Percentiles rank a stretch among this genome's conserved stretches.
These are phyloP conservation scores for Pollenia labialis DNA, from an alignment of 2,888 invertebrate species.

Conservation along the genomic window DNA sequence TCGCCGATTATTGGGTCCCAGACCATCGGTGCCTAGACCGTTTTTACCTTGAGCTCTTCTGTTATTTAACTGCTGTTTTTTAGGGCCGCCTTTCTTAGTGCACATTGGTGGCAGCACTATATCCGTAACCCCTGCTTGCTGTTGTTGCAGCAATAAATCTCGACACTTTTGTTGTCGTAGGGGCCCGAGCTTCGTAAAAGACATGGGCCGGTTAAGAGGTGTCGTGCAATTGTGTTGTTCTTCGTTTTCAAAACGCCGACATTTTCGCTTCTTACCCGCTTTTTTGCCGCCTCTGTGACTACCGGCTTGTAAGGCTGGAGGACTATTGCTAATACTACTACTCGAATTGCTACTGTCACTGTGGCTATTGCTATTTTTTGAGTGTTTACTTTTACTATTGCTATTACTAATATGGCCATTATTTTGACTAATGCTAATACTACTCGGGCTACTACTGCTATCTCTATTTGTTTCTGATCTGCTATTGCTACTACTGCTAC, in stretches of 20 bases:
- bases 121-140: conserved; percentile 65
- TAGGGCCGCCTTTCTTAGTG: conserved; percentile 72
- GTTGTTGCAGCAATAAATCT: conserved; percentile 71
- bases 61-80: conserved; percentile 73
- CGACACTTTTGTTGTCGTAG: conserved; percentile 72
- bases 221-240: conserved; percentile 81
- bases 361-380: conserved; percentile 64
- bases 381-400: conserved; percentile 75
- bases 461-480: conserved; percentile 76
- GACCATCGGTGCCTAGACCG: conserved; percentile 51
- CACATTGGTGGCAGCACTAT: conserved; percentile 69
- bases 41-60: conserved; percentile 65
- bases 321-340: conserved; percentile 33
- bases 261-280: conserved; percentile 80
- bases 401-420: conserved; percentile 77
- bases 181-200: conserved; percentile 63
- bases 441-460: conserved; percentile 74
- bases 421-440: conserved; percentile 77
- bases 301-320: conserved; percentile 41
- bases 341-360: conserved; percentile 42
- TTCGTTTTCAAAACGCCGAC: conserved; percentile 81
- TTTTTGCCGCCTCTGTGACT: conserved; percentile 75
- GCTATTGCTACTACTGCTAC: conserved; percentile 76
- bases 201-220: conserved; percentile 72
- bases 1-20: conserved; percentile 70